Percentiles rank a stretch among this genome's conserved stretches.
Evolutionary conservation across 1,140 invertebrate genomes (phyloP).

Genomic region (Panagrolaimus sp.): DNA sequence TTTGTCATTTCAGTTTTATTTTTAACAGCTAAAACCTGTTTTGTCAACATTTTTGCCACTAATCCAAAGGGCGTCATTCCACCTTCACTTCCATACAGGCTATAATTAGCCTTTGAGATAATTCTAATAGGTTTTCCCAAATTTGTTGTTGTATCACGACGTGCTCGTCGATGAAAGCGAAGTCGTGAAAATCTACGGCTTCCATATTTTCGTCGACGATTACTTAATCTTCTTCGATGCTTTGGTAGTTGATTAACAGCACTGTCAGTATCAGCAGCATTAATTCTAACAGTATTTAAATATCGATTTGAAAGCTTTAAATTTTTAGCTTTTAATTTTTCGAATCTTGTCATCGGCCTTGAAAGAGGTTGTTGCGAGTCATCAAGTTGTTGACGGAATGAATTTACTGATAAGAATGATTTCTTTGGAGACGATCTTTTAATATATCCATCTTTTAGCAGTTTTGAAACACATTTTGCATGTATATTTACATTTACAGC

Average conservation of each 20-base stretch:
- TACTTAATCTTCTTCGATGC: too few relatives aligned
- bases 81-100: background rate
- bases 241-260: too few relatives aligned
- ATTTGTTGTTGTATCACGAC: background rate
- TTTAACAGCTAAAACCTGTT: background rate
- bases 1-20: slow-evolving; percentile 1
- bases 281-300: background rate
- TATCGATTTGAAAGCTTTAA: background rate
- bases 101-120: background rate
- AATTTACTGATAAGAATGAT: too few relatives aligned
- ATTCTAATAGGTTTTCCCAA: background rate
- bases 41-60: background rate
- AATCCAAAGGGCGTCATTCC: background rate
- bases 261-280: background rate
- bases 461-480: background rate
- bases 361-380: background rate
- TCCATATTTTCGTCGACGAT: too few relatives aligned
- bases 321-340: background rate
- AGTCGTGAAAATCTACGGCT: background rate
- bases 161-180: background rate
- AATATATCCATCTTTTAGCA: background rate
- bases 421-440: background rate
- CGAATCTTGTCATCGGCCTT: background rate
- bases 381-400: background rate
- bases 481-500: background rate